Base-by-base conservation (phyloP, 2,888 invertebrate species). In the Cryptocheilus praepositus region DNA sequence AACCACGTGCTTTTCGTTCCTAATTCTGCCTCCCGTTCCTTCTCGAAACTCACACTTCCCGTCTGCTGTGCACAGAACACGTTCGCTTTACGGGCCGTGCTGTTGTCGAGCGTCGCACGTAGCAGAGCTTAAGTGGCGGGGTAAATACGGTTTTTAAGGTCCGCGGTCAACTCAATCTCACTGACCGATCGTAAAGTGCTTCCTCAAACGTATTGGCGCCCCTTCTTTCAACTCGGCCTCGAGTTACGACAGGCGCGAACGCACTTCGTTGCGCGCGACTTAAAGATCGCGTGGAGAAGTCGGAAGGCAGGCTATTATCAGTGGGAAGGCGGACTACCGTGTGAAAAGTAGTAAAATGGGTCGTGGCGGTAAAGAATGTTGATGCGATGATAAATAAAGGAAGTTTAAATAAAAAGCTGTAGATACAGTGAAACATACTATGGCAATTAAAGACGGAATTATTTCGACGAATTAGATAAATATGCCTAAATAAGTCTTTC, bases 131-230 rank as follows among this genome's bases (percentile, higher is more conserved):
- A 70, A 76, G 63, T 70, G 68, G 58, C 51, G 67, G 64, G 65
- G 73, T 78, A 81, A 80, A 79, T 76, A 78, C 64, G 69, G 66
- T 68, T 71, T 77, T 77, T 76, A 72, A 74, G 73, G 51, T 45
- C 64, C 18, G 56, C 57, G 28, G 64, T 59, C 56, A 72, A 56
- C 62, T 64, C 64, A 61, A 75, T 76, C 74, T 68, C 61, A 57
- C 61, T 56, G 71, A 66, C 57, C 73, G 61, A 63, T 73, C 68
- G 75, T 74, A 69, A 78, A 76, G 61, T 64, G 68, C 59, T 72
- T 70, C 53, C 65, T 61, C 68, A 73, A 75, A 74, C 71, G 70
- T 67, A 71, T 80, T 11, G 36, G 8, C 7, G 36, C 11, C 4
- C 36, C 7, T 5, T 36, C 36, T 36, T 36, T 36, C 36, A 11